phyloP scores from a whole-genome alignment of 1,140 invertebrate genomes.

The Drosophila sp. region DNA sequence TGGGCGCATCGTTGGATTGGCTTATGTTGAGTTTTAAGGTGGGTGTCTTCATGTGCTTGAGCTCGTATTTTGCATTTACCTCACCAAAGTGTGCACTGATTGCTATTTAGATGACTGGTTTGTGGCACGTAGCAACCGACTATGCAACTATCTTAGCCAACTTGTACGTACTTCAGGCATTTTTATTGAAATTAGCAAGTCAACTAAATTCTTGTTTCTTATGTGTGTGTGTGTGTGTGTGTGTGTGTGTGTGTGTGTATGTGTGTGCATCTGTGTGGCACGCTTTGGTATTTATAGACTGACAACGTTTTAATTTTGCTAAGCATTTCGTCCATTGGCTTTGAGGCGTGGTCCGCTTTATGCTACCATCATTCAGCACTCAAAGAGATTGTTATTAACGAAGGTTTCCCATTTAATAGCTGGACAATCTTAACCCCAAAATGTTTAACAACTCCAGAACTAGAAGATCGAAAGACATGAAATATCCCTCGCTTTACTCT shows the following conservation, averaged over 20 bases:
- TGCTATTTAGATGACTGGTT: slow-evolving; percentile 37
- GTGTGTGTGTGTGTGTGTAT: neutral
- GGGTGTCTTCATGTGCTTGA: neutral
- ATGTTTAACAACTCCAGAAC: no score
- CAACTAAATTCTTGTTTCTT: slow-evolving; percentile 14
- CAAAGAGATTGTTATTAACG: slow-evolving; percentile 27
- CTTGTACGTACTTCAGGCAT: slow-evolving; percentile 15
- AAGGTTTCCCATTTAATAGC: neutral
- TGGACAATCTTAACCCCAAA: no score
- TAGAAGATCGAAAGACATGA: no score
- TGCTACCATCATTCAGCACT: slow-evolving; percentile 38
- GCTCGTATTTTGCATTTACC: slow-evolving; percentile 35
- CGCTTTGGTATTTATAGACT: slow-evolving; percentile 25
- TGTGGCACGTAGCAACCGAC: slow-evolving; percentile 23
- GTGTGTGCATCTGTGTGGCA: neutral
- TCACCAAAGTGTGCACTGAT: slow-evolving; percentile 28
- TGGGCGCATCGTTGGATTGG: slow-evolving; percentile 44
- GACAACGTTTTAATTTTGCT: slow-evolving; percentile 44
- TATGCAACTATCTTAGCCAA: slow-evolving; percentile 23
- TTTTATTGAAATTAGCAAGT: slow-evolving; percentile 11
- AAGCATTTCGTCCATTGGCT: slow-evolving; percentile 33
- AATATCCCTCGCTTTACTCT: no score
- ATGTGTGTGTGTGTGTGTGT: slow-evolving; percentile 1
- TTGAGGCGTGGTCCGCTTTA: neutral
- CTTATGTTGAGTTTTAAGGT: neutral